Evolutionary conservation across 2,888 invertebrate species (phyloP), one percentile per base, ranked within the genome.

Genomic region (Clostera curtula): DNA sequence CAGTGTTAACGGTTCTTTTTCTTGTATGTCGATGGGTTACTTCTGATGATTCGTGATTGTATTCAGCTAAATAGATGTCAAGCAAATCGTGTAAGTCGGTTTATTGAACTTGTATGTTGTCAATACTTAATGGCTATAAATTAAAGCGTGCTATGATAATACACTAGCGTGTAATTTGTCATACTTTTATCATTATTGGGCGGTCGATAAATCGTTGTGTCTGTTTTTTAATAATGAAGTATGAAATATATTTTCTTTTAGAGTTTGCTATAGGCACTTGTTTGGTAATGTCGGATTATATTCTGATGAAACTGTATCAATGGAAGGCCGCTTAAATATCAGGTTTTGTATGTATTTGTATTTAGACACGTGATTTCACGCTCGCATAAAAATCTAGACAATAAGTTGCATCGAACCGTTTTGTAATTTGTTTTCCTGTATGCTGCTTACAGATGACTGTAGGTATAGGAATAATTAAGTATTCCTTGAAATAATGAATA

Each of bases 1-100:
- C 43, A 46, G 42, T 43, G 36, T 36, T 37, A 72, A 72, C 69
- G 63, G 70, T 66, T 65, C 55, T 52, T 47, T 56, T 50, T 55
- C 47, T 56, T 58, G 54, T 58, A 51, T 53, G 51, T 41, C 41
- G 44, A 54, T 59, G 39, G 44, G 34, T 50, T 52, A 48, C 37
- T 38, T 33, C 30, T 39, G 49, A 41, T 38, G 39, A 39, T 46
- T 32, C 31, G 38, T 51, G 48, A 49, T 47, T 42, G 33, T 43
- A 25, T 47, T 50, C 36, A 22, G 21, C 41, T 50, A 45, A 49
- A 49, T 44, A 45, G 33, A 43, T 43, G 43, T 43, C 43, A 42
- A 40, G 28, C 34, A 24, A 38, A 48, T 41, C 27, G 32, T 47
- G 35, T 36, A 28, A 27, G 25, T 19, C 27, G 25, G 51, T 41